Percentiles rank a stretch among this genome's conserved stretches.
phyloP scores from a whole-genome alignment of 2,113 vertebrate species.

The Scopus umbretta region DNA sequence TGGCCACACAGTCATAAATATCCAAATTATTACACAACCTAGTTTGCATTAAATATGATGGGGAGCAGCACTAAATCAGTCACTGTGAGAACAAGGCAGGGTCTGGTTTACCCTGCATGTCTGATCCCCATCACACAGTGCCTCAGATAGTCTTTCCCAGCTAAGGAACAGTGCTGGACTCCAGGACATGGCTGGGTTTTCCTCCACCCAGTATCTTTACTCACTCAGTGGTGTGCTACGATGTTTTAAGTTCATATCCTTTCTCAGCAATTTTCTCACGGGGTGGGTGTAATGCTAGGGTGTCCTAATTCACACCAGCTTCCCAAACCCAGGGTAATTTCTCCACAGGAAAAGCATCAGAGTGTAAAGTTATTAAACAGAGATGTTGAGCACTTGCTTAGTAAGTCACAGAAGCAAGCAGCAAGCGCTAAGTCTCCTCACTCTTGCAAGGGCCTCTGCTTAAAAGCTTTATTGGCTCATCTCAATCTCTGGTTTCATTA shows the following conservation, averaged over 20 bases:
- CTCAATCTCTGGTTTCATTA: neutral
- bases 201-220: neutral
- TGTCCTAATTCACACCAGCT: neutral
- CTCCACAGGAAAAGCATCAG: neutral
- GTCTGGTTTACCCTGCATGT: neutral
- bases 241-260: neutral
- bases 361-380: neutral
- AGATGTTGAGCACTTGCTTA: neutral
- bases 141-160: neutral
- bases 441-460: neutral
- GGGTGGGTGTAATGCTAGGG: neutral
- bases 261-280: neutral
- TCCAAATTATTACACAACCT: neutral
- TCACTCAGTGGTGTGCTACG: rapidly evolving
- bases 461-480: neutral
- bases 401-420: neutral
- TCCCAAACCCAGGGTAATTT: neutral
- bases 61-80: neutral
- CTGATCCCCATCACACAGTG: neutral
- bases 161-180: neutral
- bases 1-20: neutral
- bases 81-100: neutral
- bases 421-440: neutral
- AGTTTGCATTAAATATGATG: neutral
- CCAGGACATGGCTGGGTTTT: neutral